Conservation (phyloP, 2,113 vertebrate species). For the Erinaceus europaeus region DNA sequence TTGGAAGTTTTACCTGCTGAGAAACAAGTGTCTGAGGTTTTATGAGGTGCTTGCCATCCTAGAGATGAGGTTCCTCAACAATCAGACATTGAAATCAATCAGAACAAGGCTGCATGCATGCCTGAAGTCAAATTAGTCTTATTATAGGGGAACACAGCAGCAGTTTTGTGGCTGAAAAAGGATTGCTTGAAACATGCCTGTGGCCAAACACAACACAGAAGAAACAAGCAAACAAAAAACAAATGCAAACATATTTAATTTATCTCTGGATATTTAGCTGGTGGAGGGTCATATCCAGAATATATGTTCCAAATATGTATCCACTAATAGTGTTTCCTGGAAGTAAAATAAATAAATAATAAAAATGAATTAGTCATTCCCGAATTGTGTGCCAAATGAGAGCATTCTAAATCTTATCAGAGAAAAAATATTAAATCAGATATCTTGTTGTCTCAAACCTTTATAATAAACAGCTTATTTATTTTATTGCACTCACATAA, state of each 20-base stretch:
- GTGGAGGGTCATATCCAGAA: not conserved
- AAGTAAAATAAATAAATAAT: too few relatives aligned
- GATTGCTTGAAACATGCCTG: slow-evolving; percentile 1
- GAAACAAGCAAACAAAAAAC: too few relatives aligned
- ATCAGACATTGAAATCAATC: slow-evolving; percentile 46
- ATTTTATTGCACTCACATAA: too few relatives aligned
- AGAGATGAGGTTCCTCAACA: not conserved
- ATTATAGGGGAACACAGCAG: slow-evolving; percentile 38
- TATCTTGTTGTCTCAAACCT: too few relatives aligned
- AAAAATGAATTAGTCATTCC: too few relatives aligned
- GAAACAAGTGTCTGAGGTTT: slow-evolving; percentile 54
- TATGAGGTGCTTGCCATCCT: not conserved
- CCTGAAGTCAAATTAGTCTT: slow-evolving; percentile 47
- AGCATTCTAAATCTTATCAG: too few relatives aligned
- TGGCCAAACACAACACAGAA: slow-evolving; percentile 13
- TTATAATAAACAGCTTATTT: too few relatives aligned
- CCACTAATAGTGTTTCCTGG: too few relatives aligned
- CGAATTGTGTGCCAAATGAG: too few relatives aligned
- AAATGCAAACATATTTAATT: not conserved
- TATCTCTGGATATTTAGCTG: not conserved
- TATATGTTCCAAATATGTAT: too few relatives aligned
- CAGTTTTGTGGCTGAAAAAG: slow-evolving; percentile 28
- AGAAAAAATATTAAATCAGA: too few relatives aligned
- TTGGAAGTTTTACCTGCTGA: not conserved
- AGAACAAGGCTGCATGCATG: slow-evolving; percentile 55